Evolutionary conservation across 2,113 vertebrate genomes (phyloP).

Genomic region (Phyllopteryx taeniolatus): DNA sequence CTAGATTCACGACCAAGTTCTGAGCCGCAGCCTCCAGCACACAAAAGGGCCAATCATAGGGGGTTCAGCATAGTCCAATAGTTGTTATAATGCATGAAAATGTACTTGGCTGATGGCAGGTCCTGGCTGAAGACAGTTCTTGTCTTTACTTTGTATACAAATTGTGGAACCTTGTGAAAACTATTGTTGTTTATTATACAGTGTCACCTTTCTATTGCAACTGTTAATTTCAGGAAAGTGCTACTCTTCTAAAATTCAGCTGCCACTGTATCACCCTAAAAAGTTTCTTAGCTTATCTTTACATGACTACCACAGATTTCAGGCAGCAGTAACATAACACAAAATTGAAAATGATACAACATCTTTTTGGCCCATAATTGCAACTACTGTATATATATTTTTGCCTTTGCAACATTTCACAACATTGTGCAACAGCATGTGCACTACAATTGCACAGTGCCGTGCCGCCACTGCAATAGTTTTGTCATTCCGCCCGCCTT

Average conservation of each 20-base stretch:
- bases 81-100: too few relatives aligned
- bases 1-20: too few relatives aligned
- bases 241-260: background rate
- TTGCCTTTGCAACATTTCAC: slow-evolving; percentile 3
- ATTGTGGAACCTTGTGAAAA: too few relatives aligned
- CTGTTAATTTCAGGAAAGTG: background rate
- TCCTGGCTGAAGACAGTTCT: too few relatives aligned
- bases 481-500: slow-evolving; percentile 40
- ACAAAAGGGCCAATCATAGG: too few relatives aligned
- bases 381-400: background rate
- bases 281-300: background rate
- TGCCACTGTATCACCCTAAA: background rate
- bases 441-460: background rate
- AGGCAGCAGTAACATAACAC: background rate
- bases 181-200: too few relatives aligned
- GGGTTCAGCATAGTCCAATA: too few relatives aligned
- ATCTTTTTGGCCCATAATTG: background rate
- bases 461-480: slow-evolving; percentile 21
- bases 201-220: too few relatives aligned
- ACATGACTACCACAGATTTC: background rate
- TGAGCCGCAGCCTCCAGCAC: too few relatives aligned
- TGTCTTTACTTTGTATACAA: too few relatives aligned
- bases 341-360: background rate
- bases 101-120: too few relatives aligned
- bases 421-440: slow-evolving; percentile 9